These are phyloP conservation scores for Xestia c-nigrum DNA, from an alignment of 2,888 invertebrate genomes.

Conservation along the genomic window DNA sequence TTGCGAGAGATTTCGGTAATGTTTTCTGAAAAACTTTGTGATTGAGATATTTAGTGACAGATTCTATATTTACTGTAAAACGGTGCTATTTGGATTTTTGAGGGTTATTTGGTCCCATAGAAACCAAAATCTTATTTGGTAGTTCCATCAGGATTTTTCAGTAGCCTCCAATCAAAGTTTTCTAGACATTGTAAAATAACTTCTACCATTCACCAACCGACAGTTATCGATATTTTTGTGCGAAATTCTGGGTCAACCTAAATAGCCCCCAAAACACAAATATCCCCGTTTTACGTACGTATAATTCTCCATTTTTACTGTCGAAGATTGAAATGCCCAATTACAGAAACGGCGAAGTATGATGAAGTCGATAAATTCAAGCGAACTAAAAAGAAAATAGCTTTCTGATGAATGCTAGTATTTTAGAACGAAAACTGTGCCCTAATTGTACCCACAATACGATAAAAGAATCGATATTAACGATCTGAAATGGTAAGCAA, in stretches of 20 bases:
- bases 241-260: too few species aligned
- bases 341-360: background rate
- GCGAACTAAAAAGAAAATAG: slow-evolving; percentile 20
- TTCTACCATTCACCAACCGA: too few species aligned
- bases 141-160: too few species aligned
- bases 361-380: slow-evolving; percentile 9
- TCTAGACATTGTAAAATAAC: too few species aligned
- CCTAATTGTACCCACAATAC: slow-evolving; percentile 28
- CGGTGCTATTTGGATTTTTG: too few species aligned
- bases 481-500: slow-evolving; percentile 41
- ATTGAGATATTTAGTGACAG: background rate
- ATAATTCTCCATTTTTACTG: background rate
- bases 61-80: too few species aligned
- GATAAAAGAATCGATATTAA: slow-evolving; percentile 43
- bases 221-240: too few species aligned
- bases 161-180: too few species aligned
- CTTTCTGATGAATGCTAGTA: slow-evolving; percentile 34
- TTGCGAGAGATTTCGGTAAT: slow-evolving; percentile 27
- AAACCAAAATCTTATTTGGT: too few species aligned
- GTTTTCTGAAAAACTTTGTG: slow-evolving; percentile 4
- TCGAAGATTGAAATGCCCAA: slow-evolving; percentile 6
- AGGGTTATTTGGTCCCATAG: too few species aligned
- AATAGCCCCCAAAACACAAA: too few species aligned
- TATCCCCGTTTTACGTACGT: too few species aligned
- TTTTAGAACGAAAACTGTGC: slow-evolving; percentile 23